These are phyloP conservation scores for Pseudococcus jackbeardsleyi DNA, from an alignment of 2,888 invertebrate species.

Conservation along the genomic window DNA sequence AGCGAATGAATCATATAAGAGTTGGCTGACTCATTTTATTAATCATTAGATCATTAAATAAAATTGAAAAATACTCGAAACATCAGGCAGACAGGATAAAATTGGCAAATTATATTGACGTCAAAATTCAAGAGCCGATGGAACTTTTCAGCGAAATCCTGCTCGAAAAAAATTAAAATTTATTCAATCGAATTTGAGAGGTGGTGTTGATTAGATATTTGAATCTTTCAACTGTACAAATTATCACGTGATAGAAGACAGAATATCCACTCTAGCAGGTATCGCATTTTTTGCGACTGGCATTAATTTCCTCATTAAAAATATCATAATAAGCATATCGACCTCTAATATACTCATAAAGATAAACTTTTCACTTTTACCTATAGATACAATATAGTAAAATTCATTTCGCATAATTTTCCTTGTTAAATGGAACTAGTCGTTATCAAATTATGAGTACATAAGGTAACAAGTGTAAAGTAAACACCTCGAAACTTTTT, in stretches of 20 bases:
- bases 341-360: not conserved
- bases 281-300: not conserved
- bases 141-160: too few species aligned
- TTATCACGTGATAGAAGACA: too few species aligned
- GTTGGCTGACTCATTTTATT: not conserved
- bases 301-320: conserved; percentile 5
- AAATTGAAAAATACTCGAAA: too few species aligned
- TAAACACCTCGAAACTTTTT: not conserved
- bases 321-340: not conserved
- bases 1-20: not conserved
- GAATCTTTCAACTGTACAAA: too few species aligned
- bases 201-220: too few species aligned
- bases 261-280: too few species aligned
- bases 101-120: too few species aligned
- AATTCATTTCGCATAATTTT: not conserved
- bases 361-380: not conserved
- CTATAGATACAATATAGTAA: not conserved
- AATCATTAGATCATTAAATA: too few species aligned
- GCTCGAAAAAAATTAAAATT: too few species aligned
- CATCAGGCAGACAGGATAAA: too few species aligned
- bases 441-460: not conserved
- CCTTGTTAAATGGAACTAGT: not conserved
- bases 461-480: not conserved
- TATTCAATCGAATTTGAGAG: too few species aligned
- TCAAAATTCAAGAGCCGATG: too few species aligned